Evolutionary conservation across 2,113 vertebrate species (phyloP).

Genomic region (Paracanthobrama guichenoti): DNA sequence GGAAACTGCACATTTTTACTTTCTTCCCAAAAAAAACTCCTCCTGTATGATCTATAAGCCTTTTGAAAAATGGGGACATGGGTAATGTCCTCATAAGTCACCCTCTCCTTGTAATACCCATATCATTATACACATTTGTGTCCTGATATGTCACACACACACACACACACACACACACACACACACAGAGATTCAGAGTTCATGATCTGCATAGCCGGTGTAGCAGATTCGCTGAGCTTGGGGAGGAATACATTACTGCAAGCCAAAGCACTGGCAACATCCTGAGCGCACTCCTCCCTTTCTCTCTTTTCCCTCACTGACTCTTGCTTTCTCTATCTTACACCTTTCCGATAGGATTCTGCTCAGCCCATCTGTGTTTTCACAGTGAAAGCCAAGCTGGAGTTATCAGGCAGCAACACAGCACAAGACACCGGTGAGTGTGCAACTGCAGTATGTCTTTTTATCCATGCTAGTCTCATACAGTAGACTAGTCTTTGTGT

Average conservation of each 20-base stretch:
- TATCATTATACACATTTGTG: no score
- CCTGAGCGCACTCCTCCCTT: slow-evolving; percentile 27
- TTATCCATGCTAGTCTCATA: background rate
- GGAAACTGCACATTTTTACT: no score
- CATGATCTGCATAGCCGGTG: slow-evolving; percentile 47
- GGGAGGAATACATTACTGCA: slow-evolving; percentile 44
- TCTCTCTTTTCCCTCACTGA: slow-evolving; percentile 22
- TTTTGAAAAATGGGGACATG: no score
- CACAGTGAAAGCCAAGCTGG: slow-evolving; percentile 43
- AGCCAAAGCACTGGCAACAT: slow-evolving; percentile 42
- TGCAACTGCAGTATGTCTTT: slow-evolving; percentile 35
- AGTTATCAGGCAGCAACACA: slow-evolving; percentile 40
- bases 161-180: slow-evolving; percentile 16
- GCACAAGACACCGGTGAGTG: slow-evolving; percentile 57
- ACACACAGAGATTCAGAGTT: slow-evolving; percentile 21
- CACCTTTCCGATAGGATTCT: slow-evolving; percentile 48
- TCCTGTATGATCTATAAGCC: no score
- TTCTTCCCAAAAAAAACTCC: no score
- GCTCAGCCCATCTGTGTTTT: slow-evolving; percentile 42
- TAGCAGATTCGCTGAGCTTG: slow-evolving; percentile 45
- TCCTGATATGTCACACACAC: no score
- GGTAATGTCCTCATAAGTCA: no score
- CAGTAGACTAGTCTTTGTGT: background rate
- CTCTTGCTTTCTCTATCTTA: slow-evolving; percentile 24
- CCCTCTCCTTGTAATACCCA: no score